Conservation (phyloP, 2,113 vertebrate species). For the Chrysochloris asiatica region DNA sequence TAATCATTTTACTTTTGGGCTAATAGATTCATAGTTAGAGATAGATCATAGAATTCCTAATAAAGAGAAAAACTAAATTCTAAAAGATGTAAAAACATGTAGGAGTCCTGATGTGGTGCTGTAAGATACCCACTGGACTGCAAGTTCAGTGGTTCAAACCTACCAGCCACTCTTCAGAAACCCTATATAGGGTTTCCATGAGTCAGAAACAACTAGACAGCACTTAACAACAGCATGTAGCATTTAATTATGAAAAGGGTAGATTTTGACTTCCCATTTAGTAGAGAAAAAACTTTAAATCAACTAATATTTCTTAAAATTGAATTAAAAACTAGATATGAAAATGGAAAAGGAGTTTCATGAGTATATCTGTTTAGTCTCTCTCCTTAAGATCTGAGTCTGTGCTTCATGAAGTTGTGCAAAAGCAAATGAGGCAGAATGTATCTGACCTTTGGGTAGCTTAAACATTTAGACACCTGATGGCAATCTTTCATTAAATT, state of each 20-base stretch:
- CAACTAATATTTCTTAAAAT: not conserved
- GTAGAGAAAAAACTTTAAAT: constrained; percentile 36
- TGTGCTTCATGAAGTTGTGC: not conserved
- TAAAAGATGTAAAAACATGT: not conserved
- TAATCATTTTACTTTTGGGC: constrained; percentile 2
- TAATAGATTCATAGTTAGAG: not conserved
- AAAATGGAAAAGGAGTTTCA: not conserved
- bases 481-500: constrained; percentile 87
- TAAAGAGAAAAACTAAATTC: constrained; percentile 7
- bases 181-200: too few relatives aligned
- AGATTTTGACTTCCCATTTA: not conserved
- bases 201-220: too few relatives aligned
- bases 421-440: constrained; percentile 25
- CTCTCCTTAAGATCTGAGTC: not conserved
- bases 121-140: too few relatives aligned
- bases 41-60: not conserved
- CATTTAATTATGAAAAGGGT: not conserved
- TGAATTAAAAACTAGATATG: not conserved
- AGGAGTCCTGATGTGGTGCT: too few relatives aligned
- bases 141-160: too few relatives aligned
- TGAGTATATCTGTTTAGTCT: not conserved
- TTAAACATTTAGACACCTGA: constrained; percentile 84
- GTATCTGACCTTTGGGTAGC: constrained; percentile 69
- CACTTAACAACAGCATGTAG: too few relatives aligned
- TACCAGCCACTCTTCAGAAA: too few relatives aligned